Evolutionary conservation across 1,140 invertebrate species (phyloP).

Genomic region (Linepithema humile): DNA sequence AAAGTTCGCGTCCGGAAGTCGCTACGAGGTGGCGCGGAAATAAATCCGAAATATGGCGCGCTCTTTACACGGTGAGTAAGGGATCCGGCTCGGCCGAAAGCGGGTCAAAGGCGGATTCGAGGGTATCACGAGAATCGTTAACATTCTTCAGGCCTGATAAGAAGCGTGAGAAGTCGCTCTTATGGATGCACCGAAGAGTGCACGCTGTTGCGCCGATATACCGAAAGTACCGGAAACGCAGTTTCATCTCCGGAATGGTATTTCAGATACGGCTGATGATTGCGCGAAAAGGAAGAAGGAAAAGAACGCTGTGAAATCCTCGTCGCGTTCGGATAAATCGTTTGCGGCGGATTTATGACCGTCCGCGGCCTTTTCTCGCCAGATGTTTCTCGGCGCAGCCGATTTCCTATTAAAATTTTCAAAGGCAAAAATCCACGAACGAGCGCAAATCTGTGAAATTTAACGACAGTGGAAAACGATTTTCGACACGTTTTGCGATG

Average conservation of each 20-base stretch:
- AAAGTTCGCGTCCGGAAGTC: slow-evolving; percentile 59
- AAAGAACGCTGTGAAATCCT: slow-evolving; percentile 20
- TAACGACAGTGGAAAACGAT: not conserved
- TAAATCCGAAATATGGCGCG: slow-evolving; percentile 58
- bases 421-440: not conserved
- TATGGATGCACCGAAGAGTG: slow-evolving; percentile 26
- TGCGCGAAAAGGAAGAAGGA: not conserved
- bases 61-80: slow-evolving; percentile 58
- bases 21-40: slow-evolving; percentile 53
- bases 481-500: not conserved
- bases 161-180: slow-evolving; percentile 64
- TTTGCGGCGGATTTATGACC: slow-evolving; percentile 47
- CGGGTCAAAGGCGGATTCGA: slow-evolving; percentile 64
- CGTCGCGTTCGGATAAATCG: slow-evolving; percentile 22
- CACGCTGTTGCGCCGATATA: slow-evolving; percentile 60
- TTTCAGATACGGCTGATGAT: slow-evolving; percentile 39
- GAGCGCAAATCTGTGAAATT: not conserved
- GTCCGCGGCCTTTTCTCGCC: not conserved
- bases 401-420: not conserved
- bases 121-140: slow-evolving; percentile 72
- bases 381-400: not conserved
- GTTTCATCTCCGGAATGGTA: slow-evolving; percentile 43
- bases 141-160: slow-evolving; percentile 75
- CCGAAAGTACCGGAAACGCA: slow-evolving; percentile 40
- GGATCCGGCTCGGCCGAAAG: slow-evolving; percentile 45